These are phyloP conservation scores for Leptopterna dolabrata DNA, from an alignment of 2,888 invertebrate genomes.

Conservation along the genomic window DNA sequence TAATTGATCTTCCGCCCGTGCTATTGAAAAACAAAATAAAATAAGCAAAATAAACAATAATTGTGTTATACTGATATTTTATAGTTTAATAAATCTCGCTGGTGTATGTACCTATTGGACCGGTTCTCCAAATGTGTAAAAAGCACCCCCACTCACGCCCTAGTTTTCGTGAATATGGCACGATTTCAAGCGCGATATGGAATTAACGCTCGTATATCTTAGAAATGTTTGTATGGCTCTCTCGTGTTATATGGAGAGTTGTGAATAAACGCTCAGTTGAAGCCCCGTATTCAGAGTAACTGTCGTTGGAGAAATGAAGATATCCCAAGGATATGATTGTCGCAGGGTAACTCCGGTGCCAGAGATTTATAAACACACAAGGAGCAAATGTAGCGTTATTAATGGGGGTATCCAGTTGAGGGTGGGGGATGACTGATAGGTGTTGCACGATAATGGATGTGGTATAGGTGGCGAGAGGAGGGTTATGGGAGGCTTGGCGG, in stretches of 20 bases:
- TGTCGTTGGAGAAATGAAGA: conserved; percentile 4
- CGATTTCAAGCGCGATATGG: too few relatives aligned
- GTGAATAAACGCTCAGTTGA: neutral
- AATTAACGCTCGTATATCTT: neutral
- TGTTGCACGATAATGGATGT: conserved; percentile 31
- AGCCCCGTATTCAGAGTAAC: neutral
- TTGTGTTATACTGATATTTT: too few relatives aligned
- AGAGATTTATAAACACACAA: conserved; percentile 41
- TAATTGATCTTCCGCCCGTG: too few relatives aligned
- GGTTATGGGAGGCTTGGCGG: neutral
- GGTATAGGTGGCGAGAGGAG: neutral
- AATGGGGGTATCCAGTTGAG: conserved; percentile 5
- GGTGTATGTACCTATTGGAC: too few relatives aligned
- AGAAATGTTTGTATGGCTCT: neutral
- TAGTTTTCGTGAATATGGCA: too few relatives aligned
- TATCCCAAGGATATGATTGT: conserved; percentile 37
- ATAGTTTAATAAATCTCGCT: too few relatives aligned
- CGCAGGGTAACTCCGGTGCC: conserved; percentile 15
- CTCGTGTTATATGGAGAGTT: neutral
- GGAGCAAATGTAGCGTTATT: conserved; percentile 42
- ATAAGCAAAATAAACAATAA: too few relatives aligned
- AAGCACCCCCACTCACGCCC: too few relatives aligned
- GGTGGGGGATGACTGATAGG: conserved; percentile 36
- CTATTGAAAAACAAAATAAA: too few relatives aligned
- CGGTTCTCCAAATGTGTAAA: too few relatives aligned